Base-by-base conservation (phyloP, 2,888 invertebrate species). In the Drosophila yooni region DNA sequence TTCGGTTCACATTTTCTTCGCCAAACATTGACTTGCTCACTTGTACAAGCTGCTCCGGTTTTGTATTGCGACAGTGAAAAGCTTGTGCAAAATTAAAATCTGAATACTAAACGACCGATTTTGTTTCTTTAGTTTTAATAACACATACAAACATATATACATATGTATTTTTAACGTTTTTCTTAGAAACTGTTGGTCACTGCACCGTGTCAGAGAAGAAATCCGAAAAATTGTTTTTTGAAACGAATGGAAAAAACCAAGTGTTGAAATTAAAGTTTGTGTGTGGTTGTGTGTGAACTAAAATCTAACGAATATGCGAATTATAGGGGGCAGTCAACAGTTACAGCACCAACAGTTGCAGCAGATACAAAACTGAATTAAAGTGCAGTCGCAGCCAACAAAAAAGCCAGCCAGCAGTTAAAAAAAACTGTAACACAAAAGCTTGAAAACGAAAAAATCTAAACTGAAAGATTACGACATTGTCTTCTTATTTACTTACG, bases 401-500 rank as follows among this genome's bases (percentile, higher is more conserved):
- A 73, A 70, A 71, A 68, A 46, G 31, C n/a, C 58, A 74, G 69
- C 56, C 56, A 74, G 69, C 58, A 70, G 61, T 57, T 60, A 56
- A 69, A 73, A 59, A 76, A 80, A 87, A 90, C 74, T 74, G 76
- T 86, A 81, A 74, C 81, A 86, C 81, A 81, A 88, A 76, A 81
- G 69, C 68, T 67, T 63, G 29, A 70, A 68, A 69, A 54, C 51
- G 40, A 68, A 79, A 77, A 89, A 76, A 88, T 89, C 74, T 85
- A 81, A 87, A 81, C 80, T 81, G 74, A 81, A 90, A 82, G 56
- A 90, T 88, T 88, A 81, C 88, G 71, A 90, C 81, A 88, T 82
- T 80, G 75, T 69, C 59, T 84, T 75, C 70, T 77, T 74, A 65
- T 66, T 74, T 65, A 68, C 72, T 64, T 68, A 69, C 38, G 48